phyloP scores from a whole-genome alignment of 2,113 vertebrate genomes.

The Urocolius indicus region DNA sequence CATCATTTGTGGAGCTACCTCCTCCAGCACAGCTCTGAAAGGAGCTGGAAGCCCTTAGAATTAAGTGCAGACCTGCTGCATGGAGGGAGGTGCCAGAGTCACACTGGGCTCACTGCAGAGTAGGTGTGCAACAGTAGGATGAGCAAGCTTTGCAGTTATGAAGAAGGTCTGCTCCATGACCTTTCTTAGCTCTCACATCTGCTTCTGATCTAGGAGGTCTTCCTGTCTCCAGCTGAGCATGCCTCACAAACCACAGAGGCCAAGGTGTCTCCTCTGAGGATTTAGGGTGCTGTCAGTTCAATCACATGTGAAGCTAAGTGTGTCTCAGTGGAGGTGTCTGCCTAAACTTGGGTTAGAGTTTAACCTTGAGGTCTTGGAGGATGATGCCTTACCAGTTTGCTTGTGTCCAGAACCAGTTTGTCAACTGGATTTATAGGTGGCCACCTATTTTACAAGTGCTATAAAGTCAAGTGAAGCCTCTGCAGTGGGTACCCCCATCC shows the following conservation, averaged over 20 bases:
- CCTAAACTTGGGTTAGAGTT: neutral
- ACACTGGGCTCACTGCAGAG: neutral
- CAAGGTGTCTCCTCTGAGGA: too few species aligned
- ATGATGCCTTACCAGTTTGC: neutral
- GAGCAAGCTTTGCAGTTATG: neutral
- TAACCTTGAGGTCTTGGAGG: neutral
- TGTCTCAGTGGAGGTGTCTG: neutral
- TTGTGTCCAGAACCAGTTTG: neutral
- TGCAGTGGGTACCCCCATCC: neutral
- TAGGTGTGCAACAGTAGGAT: neutral
- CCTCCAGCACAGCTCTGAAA: neutral
- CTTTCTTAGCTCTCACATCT: neutral
- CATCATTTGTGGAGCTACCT: neutral
- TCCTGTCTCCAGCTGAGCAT: neutral
- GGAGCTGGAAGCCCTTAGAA: neutral
- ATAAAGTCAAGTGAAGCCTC: neutral
- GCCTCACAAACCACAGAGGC: rapidly evolving
- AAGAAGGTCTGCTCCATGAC: neutral
- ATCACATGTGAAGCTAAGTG: rapidly evolving
- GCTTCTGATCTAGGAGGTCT: neutral
- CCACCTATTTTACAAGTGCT: neutral
- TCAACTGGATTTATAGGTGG: neutral
- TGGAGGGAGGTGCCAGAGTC: neutral
- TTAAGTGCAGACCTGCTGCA: neutral
- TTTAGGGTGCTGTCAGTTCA: neutral